Conservation (phyloP, 2,797 vertebrate species). For the Pipistrellus pipistrellus region DNA sequence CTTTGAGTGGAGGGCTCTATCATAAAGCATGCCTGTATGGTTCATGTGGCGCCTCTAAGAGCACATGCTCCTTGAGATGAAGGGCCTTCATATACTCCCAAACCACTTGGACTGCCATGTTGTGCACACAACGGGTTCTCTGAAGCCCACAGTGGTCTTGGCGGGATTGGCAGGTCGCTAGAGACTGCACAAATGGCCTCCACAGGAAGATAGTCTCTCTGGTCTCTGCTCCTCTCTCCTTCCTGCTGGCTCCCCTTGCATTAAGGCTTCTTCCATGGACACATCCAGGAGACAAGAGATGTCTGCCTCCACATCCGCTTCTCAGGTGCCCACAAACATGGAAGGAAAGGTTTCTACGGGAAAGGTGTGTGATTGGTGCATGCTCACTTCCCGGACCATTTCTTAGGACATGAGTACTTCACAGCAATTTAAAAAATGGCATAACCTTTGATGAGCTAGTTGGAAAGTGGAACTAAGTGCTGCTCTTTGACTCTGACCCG, state of each 20-base stretch:
- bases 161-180: background rate
- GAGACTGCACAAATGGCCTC: accelerated
- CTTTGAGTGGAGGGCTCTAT: background rate
- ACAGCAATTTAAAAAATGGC: background rate
- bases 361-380: background rate
- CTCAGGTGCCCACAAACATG: background rate
- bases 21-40: background rate
- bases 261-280: background rate
- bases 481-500: background rate
- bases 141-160: background rate
- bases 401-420: background rate
- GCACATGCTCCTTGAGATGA: background rate
- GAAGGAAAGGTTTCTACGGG: background rate
- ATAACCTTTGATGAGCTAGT: background rate
- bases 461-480: background rate
- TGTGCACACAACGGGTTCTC: background rate
- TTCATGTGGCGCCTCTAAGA: background rate
- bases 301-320: background rate
- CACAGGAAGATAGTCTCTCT: background rate
- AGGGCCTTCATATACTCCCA: background rate
- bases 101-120: background rate
- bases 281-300: background rate
- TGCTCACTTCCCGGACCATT: background rate
- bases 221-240: background rate
- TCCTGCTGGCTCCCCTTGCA: background rate